Conservation (phyloP, 2,797 vertebrate genomes). For the Urophycis tenuis region DNA sequence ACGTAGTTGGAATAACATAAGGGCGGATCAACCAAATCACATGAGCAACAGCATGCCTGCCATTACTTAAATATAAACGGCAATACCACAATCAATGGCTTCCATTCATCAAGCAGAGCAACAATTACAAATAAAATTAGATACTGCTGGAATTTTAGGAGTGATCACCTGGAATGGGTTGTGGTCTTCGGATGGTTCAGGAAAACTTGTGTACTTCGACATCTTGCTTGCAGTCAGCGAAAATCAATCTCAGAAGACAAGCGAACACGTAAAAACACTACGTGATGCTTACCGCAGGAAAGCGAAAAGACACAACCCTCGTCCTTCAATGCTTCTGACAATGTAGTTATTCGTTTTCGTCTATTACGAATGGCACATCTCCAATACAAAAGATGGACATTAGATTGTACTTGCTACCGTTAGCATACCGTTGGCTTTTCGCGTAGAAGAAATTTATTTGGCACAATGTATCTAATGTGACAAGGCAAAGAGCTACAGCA, state of each 20-base stretch:
- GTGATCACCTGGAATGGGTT: conserved; percentile 72
- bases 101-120: conserved; percentile 9
- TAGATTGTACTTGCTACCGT: neutral
- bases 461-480: neutral
- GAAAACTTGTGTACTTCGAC: conserved; percentile 72
- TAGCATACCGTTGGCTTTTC: conserved; percentile 4
- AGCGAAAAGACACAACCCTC: neutral
- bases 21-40: conserved; percentile 37
- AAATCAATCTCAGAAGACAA: neutral
- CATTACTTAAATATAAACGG: conserved; percentile 24
- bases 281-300: neutral
- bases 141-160: neutral
- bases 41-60: conserved; percentile 47
- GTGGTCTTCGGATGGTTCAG: conserved; percentile 65
- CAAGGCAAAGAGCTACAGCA: neutral
- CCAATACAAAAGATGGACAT: neutral
- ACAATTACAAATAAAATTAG: neutral
- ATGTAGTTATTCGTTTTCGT: neutral
- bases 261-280: neutral
- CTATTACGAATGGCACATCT: conserved; percentile 31
- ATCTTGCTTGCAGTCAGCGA: conserved; percentile 38
- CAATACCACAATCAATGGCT: conserved; percentile 7
- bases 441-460: conserved; percentile 2
- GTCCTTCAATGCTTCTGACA: neutral
- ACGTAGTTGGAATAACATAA: conserved; percentile 2